Conservation (phyloP, 2,113 vertebrate genomes). For the Strix aluco region DNA sequence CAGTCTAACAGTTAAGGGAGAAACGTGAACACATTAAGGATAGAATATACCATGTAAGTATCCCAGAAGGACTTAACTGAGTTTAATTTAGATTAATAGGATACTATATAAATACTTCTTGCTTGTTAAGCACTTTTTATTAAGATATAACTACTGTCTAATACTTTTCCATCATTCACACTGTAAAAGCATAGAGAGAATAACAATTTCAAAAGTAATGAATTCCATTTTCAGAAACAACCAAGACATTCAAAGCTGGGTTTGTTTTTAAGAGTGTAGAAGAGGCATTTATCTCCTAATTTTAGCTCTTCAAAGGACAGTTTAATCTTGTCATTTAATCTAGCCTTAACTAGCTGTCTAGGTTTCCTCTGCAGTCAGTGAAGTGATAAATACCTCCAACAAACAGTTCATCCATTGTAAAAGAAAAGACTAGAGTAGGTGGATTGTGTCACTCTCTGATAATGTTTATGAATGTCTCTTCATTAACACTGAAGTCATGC, state of each 20-base stretch:
- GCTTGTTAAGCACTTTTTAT: slow-evolving; percentile 66
- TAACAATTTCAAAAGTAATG: slow-evolving; percentile 15
- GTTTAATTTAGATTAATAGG: slow-evolving; percentile 68
- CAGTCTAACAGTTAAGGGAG: slow-evolving; percentile 22
- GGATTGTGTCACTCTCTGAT: not conserved
- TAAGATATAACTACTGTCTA: slow-evolving; percentile 55
- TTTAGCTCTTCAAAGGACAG: not conserved
- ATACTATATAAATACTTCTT: slow-evolving; percentile 60
- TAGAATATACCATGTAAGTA: slow-evolving; percentile 25
- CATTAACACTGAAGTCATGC: not conserved
- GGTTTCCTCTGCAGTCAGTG: not conserved
- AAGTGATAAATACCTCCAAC: not conserved
- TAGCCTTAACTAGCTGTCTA: not conserved
- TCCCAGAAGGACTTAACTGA: slow-evolving; percentile 31
- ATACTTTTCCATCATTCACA: slow-evolving; percentile 37
- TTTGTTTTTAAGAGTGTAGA: not conserved
- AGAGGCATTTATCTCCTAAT: not conserved
- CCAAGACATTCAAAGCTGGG: not conserved
- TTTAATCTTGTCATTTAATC: not conserved
- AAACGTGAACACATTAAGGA: slow-evolving; percentile 42
- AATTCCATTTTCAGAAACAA: slow-evolving; percentile 30
- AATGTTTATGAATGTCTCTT: not conserved
- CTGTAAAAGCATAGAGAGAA: slow-evolving; percentile 21
- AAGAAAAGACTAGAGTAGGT: not conserved
- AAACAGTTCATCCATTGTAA: not conserved